Evolutionary conservation across 2,888 invertebrate species (phyloP), one percentile per base, ranked within the genome.

Genomic region (Stenotaenia linearis): DNA sequence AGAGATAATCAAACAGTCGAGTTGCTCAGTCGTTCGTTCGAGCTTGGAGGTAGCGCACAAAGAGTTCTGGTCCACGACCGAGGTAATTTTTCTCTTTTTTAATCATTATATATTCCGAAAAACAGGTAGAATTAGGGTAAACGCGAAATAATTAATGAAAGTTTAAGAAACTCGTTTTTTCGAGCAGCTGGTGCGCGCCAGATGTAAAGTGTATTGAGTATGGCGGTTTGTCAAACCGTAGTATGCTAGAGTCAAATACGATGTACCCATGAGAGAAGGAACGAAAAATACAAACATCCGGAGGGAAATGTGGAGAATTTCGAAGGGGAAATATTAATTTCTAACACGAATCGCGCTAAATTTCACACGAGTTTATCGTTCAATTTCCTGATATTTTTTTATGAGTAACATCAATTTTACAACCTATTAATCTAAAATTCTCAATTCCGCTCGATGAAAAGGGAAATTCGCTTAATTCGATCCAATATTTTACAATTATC

Each of bases 271-370:
- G 69, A 69, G 69, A 69, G 69, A 69, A 28, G 28, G 69, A 69
- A 25, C 15, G 25, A 28, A 69, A 69, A 69, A 69, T 69, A 69
- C 69, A 28, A 69, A 69, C 69, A 69, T 69, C 69, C 69, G 69
- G 69, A 69, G 69, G 69, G 69, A 69, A 69, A 18, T 50, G 69
- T 69, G 28, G 1, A 69, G 9, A 69, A 28, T 1, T 25, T 1
- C 9, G 25, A 61, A n/a, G 5, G 61, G 25, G n/a, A 50, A 61
- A 61, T 5, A 5, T 23, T 61, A 4, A 69, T 69, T 28, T 69
- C 15, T 0, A 28, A 69, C 69, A 69, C 28, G 50, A 50, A 18
- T 50, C 5, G 2, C 21, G 21, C 50, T 25, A 69, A 69, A 69
- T 2, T 69, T 25, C n/a, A 7, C 28, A 69, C 15, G 28, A 28